Base-by-base conservation (phyloP, 2,888 invertebrate genomes). In the Lepidochrysops patricia region DNA sequence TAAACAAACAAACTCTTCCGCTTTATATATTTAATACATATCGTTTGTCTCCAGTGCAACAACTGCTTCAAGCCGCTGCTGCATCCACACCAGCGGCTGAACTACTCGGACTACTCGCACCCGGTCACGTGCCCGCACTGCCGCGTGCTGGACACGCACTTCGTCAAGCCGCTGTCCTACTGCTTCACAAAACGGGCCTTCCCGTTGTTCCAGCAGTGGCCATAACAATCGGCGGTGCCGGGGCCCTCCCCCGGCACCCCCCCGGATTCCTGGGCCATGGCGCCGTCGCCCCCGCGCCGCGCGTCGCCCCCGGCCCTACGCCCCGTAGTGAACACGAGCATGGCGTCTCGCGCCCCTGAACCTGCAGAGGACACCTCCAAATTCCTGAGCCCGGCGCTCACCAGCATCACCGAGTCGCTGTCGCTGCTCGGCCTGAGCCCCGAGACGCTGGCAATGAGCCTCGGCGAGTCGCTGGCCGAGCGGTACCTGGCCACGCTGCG, bases 21-120 rank as follows among this genome's bases (percentile, higher is more conserved):
- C n/a, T n/a, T n/a, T n/a, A n/a, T n/a, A 27, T 19, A 25, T 7
- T 32, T 6, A 57, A 25, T 2, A n/a, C 5, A 0, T 12, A 19
- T 15, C 29, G 19, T 66, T 75, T 74, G 70, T 77, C 68, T 89
- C 58, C 93, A 97, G 94, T 98, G 98, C 91, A 97, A 96, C 91
- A 93, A 93, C 79, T 98, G 98, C 91, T 94, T 92, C 88, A 95
- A 96, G 85, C 93, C 96, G 50, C 92, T 98, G 64, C 92, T 97
- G 71, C 94, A 95, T 82, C 95, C 96, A 12, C 94, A 94, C 76
- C 95, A 95, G 82, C 93, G 94, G 76, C 90, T 97, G 70, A 96
- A 95, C 89, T 98, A 96, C 91, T 97, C 97, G 73, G 97, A 98
- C 89, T 98, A 98, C 91, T 97, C 96, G 78, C 96, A 96, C 79